Base-by-base conservation (phyloP, 1,140 invertebrate genomes). In the Rhyacophila brunnea region DNA sequence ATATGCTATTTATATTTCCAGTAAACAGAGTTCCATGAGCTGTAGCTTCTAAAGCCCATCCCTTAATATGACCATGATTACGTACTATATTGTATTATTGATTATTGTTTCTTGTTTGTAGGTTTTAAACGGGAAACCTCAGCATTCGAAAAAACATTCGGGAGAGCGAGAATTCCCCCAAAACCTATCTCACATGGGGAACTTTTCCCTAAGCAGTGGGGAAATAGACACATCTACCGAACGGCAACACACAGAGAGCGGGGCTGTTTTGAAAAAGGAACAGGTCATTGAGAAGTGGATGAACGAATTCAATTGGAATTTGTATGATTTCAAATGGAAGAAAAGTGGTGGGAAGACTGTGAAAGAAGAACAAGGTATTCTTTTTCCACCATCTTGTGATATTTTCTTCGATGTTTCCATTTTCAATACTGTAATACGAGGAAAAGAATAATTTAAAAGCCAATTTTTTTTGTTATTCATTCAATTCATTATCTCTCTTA, bases 321-420 rank as follows among this genome's bases (percentile, higher is more conserved):
- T 65, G 19, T 60, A 54, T 44, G 54, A 61, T 13, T 32, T 61
- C 6, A 61, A 40, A 38, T 65, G 62, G 62, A 65, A 54, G 43
- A 65, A 43, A 47, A 54, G 61, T 35, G 48, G 44, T 1, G 58
- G 50, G 3, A 60, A 58, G 53, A 34, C 18, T 2, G 28, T 61
- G 0, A 51, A 57, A 42, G 52, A 56, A 40, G 54, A 54, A 17
- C 44, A 52, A 52, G 58, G 58, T 61, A 53, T 28, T 11, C 2
- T 42, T 15, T 20, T 6, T 49, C 15, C n/a, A n/a, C n/a, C n/a
- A n/a, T n/a, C n/a, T n/a, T n/a, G n/a, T n/a, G n/a, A n/a, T n/a
- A n/a, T n/a, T n/a, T n/a, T n/a, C n/a, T n/a, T n/a, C n/a, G n/a
- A n/a, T n/a, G n/a, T n/a, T n/a, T n/a, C n/a, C n/a, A n/a, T n/a